These are phyloP conservation scores for Adrianichthys oophorus DNA, from an alignment of 2,797 vertebrate genomes.

Conservation along the genomic window DNA sequence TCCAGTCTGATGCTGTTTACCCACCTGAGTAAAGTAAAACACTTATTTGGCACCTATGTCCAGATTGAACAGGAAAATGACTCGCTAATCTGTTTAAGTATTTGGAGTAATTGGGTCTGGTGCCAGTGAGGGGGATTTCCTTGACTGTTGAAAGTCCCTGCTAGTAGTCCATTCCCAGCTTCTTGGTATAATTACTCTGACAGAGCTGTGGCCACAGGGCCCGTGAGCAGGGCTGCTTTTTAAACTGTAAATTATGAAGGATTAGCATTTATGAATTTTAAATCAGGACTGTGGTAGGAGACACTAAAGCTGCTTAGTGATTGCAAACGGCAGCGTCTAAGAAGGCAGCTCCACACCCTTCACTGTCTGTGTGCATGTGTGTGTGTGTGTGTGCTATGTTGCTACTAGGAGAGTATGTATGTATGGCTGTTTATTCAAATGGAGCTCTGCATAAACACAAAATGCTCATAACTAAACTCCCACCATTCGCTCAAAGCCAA, in stretches of 20 bases:
- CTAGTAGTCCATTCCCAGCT: conserved; percentile 98
- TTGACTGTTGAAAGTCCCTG: conserved; percentile 98
- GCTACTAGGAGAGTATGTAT: background rate
- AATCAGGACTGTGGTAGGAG: conserved; percentile 99
- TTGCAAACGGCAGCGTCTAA: conserved; percentile 93
- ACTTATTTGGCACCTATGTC: conserved; percentile 95
- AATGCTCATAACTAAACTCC: conserved; percentile 67
- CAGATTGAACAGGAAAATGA: conserved; percentile 98
- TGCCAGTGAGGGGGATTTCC: conserved; percentile 97
- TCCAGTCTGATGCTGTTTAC: conserved; percentile 92
- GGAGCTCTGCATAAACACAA: conserved; percentile 57
- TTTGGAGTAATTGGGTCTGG: conserved; percentile 99
- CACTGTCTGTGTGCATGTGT: conserved; percentile 71
- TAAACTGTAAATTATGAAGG: conserved; percentile 99
- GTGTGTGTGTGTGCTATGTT: conserved; percentile 11
- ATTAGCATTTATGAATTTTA: conserved; percentile 99
- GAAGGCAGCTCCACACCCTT: conserved; percentile 87
- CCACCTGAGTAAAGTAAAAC: conserved; percentile 90
- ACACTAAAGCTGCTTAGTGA: conserved; percentile 99
- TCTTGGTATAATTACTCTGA: conserved; percentile 99
- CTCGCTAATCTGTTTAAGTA: conserved; percentile 99
- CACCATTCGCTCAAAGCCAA: conserved; percentile 73
- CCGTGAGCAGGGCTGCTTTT: conserved; percentile 98
- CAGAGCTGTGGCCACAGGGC: conserved; percentile 99
- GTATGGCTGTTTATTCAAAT: conserved; percentile 69